Evolutionary conservation across 2,797 vertebrate genomes (phyloP).

Genomic region (Dendrocincla fuliginosa): DNA sequence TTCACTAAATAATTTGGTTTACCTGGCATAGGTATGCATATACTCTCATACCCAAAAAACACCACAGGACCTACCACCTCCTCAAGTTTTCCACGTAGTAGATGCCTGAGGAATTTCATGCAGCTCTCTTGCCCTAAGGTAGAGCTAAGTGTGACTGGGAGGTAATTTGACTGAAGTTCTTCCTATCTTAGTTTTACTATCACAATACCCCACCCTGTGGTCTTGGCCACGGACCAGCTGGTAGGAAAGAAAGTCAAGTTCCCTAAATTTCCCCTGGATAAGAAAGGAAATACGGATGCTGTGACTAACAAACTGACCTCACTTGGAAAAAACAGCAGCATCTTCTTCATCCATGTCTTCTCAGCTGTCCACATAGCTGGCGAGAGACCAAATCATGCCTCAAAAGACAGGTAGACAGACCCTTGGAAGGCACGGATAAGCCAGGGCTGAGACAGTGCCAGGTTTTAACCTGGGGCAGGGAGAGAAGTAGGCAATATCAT

Average conservation of each 20-base stretch:
- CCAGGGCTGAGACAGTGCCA: neutral
- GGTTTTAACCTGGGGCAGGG: neutral
- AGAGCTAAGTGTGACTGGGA: neutral
- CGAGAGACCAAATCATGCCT: neutral
- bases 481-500: neutral
- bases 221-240: neutral
- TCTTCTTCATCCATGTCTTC: neutral
- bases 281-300: neutral
- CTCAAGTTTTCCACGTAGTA: neutral
- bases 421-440: neutral
- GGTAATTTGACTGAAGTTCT: neutral
- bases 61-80: neutral
- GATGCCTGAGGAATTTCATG: neutral
- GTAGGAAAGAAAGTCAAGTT: neutral
- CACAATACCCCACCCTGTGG: neutral
- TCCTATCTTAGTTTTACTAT: neutral
- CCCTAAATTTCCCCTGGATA: neutral
- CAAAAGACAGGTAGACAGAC: neutral
- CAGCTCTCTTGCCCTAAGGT: neutral
- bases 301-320: neutral
- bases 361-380: neutral
- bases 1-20: neutral
- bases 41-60: neutral
- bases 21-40: neutral
- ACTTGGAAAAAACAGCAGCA: neutral